Conservation (phyloP, 2,113 vertebrate species). For the Butorides virescens region DNA sequence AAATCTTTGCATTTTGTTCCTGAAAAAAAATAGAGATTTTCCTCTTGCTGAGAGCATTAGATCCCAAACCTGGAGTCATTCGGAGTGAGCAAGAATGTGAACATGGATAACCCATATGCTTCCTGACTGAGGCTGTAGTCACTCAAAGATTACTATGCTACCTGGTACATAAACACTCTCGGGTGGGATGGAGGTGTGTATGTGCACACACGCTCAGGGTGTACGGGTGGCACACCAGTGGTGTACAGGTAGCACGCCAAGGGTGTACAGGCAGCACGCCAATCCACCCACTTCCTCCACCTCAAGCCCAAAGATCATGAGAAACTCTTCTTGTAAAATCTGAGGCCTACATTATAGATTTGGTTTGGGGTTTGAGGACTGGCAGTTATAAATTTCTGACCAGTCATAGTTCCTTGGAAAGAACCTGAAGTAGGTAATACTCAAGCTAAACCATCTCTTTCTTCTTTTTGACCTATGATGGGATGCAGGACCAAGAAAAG, state of each 20-base stretch:
- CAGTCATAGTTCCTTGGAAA: neutral
- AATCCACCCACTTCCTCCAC: neutral
- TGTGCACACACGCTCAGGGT: neutral
- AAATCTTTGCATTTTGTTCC: neutral
- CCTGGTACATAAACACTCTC: neutral
- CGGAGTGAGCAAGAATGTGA: neutral
- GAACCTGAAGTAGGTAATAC: neutral
- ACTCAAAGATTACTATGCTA: neutral
- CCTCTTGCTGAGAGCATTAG: neutral
- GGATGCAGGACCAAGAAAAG: neutral
- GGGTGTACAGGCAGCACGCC: rapidly evolving
- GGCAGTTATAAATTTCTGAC: neutral
- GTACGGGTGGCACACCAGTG: too few relatives aligned
- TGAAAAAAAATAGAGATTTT: neutral
- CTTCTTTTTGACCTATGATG: neutral
- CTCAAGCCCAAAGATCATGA: neutral
- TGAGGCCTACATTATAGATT: neutral
- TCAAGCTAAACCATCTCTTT: neutral
- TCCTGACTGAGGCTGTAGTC: neutral
- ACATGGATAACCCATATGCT: neutral
- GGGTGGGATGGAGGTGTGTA: neutral
- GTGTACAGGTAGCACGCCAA: neutral
- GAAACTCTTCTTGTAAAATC: neutral
- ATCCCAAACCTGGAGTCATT: neutral
- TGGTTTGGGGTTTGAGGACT: neutral